phyloP scores from a whole-genome alignment of 2,797 vertebrate species.

The Poecilia gillii region DNA sequence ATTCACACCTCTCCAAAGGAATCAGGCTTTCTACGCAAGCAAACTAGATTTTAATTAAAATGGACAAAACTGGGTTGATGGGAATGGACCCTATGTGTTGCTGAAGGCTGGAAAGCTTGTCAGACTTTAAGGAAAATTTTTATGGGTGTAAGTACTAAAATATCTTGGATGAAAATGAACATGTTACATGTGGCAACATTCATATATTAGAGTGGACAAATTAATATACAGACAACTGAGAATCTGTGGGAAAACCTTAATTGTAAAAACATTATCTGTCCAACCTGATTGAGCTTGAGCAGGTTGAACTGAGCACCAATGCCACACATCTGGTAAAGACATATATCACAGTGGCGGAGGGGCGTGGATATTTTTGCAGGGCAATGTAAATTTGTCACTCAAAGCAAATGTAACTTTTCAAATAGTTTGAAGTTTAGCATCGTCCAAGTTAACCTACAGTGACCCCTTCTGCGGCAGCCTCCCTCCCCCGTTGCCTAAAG shows the following conservation, averaged over 20 bases:
- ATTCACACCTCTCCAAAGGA: too few species aligned
- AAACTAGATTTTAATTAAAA: too few species aligned
- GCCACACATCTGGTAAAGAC: neutral
- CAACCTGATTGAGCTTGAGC: neutral
- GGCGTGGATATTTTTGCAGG: neutral
- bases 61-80: too few species aligned
- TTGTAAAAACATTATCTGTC: neutral
- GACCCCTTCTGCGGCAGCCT: conserved; percentile 20
- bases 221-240: neutral
- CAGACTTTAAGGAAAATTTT: neutral
- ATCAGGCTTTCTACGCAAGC: too few species aligned
- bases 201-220: neutral
- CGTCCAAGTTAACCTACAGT: conserved; percentile 44
- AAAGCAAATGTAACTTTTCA: neutral
- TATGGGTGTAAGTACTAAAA: neutral
- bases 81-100: too few species aligned
- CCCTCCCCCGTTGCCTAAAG: conserved; percentile 22
- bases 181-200: neutral
- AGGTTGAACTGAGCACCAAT: neutral
- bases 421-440: conserved; percentile 3
- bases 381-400: neutral
- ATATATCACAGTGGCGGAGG: neutral
- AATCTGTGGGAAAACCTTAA: neutral
- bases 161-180: neutral
- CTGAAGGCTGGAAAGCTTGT: neutral